Conservation (phyloP, 2,113 vertebrate genomes). For the Argyrosomus japonicus region DNA sequence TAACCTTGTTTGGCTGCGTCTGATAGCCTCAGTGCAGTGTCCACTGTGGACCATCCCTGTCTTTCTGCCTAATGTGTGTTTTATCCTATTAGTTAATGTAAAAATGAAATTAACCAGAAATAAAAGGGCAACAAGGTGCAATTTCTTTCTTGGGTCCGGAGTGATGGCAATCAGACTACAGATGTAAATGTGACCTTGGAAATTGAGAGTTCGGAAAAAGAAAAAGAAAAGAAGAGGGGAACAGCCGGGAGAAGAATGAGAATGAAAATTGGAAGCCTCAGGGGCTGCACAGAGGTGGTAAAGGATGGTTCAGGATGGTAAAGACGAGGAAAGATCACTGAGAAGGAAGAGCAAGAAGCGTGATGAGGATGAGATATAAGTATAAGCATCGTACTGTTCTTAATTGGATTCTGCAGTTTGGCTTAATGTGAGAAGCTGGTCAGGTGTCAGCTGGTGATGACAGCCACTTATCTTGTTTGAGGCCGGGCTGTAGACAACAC, state of each 20-base stretch:
- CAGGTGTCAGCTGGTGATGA: slow-evolving; percentile 60
- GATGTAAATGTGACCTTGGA: background rate
- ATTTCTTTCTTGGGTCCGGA: background rate
- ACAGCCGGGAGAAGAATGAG: background rate
- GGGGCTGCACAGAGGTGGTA: background rate
- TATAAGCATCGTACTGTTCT: background rate
- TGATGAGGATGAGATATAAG: background rate
- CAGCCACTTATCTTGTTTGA: slow-evolving; percentile 44
- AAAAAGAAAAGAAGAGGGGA: background rate
- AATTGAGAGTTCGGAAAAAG: background rate
- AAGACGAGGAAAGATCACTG: background rate
- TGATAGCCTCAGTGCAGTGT: background rate
- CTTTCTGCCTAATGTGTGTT: background rate
- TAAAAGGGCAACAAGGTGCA: background rate
- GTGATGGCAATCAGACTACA: background rate
- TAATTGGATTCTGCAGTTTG: slow-evolving; percentile 26
- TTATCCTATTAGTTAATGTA: background rate
- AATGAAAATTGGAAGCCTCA: background rate
- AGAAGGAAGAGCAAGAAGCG: background rate
- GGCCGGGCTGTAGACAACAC: slow-evolving; percentile 7
- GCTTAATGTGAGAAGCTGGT: slow-evolving; percentile 14
- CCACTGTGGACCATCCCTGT: background rate
- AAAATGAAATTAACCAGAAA: background rate
- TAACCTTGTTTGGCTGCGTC: slow-evolving; percentile 5
- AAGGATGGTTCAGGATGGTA: background rate